Percentiles rank a stretch among this genome's conserved stretches.
phyloP scores from a whole-genome alignment of 2,797 vertebrate species.

The Sebastes matsubarae region DNA sequence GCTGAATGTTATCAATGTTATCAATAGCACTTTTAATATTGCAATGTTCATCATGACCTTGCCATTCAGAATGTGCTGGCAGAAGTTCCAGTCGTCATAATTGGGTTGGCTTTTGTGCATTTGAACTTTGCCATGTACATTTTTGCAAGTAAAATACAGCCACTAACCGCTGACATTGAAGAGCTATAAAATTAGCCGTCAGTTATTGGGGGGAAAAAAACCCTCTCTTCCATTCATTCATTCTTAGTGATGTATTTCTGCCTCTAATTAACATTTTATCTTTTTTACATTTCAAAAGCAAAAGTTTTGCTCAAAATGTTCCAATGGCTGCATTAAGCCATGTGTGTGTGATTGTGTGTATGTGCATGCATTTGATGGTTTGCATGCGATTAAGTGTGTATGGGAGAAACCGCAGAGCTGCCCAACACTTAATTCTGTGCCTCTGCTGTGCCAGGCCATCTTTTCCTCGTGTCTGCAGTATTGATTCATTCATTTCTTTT shows the following conservation, averaged over 20 bases:
- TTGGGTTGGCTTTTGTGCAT: background rate
- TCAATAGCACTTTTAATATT: conserved; percentile 3
- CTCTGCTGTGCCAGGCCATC: conserved; percentile 29
- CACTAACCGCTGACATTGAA: background rate
- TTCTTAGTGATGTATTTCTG: background rate
- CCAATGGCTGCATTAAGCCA: background rate
- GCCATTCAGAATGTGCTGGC: conserved; percentile 4
- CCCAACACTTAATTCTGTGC: conserved; percentile 3
- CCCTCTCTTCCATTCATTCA: background rate
- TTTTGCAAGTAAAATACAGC: background rate
- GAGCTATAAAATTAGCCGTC: background rate
- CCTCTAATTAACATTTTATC: background rate
- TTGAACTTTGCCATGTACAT: background rate
- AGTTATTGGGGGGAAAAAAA: background rate
- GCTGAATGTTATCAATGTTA: no score
- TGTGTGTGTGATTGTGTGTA: background rate
- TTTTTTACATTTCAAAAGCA: background rate
- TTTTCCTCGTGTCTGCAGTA: conserved; percentile 39
- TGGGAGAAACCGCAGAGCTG: conserved; percentile 4
- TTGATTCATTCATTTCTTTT: conserved; percentile 69
- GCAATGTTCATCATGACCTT: conserved; percentile 2
- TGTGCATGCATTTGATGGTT: background rate
- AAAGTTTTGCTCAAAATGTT: background rate
- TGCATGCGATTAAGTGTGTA: background rate
- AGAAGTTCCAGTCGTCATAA: background rate